phyloP scores from a whole-genome alignment of 1,140 invertebrate genomes.

The Tribolium madens region DNA sequence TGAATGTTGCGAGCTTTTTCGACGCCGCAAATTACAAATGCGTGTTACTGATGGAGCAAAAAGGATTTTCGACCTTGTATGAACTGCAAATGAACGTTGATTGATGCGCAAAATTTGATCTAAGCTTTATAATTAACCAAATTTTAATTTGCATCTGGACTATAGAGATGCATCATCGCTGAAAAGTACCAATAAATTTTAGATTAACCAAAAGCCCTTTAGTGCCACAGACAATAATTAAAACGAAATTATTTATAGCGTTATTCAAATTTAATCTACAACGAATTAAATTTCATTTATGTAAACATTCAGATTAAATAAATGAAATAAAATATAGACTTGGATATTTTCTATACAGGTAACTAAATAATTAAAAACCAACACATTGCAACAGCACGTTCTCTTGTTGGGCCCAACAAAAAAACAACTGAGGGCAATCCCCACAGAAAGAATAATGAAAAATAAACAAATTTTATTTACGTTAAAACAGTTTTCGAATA shows the following conservation, averaged over 20 bases:
- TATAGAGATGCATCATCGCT: background rate
- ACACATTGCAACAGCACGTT: background rate
- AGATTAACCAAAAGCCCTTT: conserved; percentile 20
- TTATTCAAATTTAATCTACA: conserved; percentile 18
- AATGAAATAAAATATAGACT: background rate
- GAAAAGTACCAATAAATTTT: conserved; percentile 7
- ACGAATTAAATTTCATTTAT: conserved; percentile 21
- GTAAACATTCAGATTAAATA: background rate
- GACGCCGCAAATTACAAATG: background rate
- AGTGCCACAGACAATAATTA: conserved; percentile 24
- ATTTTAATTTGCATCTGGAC: background rate
- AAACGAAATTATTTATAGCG: conserved; percentile 28
- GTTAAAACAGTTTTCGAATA: background rate
- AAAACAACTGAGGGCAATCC: background rate
- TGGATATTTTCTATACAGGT: background rate
- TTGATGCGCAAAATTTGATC: background rate
- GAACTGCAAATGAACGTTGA: background rate
- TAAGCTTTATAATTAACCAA: background rate
- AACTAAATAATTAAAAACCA: background rate
- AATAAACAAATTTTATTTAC: background rate
- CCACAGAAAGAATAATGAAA: background rate
- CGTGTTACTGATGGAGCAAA: conserved; percentile 8
- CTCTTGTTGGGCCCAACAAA: background rate
- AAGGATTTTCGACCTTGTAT: background rate
- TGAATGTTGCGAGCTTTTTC: conserved; percentile 10